Percentiles rank a stretch among this genome's conserved stretches.
These are phyloP conservation scores for Drosophila aldrichi DNA, from an alignment of 2,888 invertebrate genomes.

Conservation along the genomic window DNA sequence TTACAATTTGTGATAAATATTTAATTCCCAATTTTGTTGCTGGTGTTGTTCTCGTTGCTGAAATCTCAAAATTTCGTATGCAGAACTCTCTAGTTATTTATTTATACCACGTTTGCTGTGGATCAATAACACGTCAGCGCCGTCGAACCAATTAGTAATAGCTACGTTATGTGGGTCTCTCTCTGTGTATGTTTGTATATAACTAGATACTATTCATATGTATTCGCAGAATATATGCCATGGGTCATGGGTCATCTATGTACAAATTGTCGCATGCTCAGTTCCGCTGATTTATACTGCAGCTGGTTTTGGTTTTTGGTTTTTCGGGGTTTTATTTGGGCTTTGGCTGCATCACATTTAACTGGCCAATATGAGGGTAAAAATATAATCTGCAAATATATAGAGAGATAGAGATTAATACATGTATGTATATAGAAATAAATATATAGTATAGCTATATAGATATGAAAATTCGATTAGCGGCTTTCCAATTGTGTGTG, in stretches of 20 bases:
- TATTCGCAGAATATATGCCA: conserved; percentile 19
- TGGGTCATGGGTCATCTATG: conserved; percentile 40
- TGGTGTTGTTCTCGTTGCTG: conserved; percentile 6
- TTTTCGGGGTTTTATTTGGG: conserved; percentile 17
- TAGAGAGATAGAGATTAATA: conserved; percentile 1
- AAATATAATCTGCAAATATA: conserved; percentile 70
- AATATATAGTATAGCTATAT: not conserved
- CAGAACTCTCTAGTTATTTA: conserved; percentile 51
- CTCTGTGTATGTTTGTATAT: conserved; percentile 6
- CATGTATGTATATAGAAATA: not conserved
- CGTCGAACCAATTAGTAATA: conserved; percentile 42
- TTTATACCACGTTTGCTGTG: conserved; percentile 31
- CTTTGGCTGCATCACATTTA: conserved; percentile 38
- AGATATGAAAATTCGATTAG: conserved; percentile 74
- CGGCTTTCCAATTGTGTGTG: conserved; percentile 41
- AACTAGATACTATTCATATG: conserved; percentile 34
- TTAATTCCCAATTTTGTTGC: conserved; percentile 17
- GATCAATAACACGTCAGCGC: conserved; percentile 55
- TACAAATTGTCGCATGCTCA: conserved; percentile 70
- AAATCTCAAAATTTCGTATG: conserved; percentile 47
- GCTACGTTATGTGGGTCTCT: conserved; percentile 28
- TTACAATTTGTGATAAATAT: conserved; percentile 56
- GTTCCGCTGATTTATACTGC: conserved; percentile 61
- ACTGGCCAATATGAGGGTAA: conserved; percentile 63
- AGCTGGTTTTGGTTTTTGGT: conserved; percentile 37